phyloP scores from a whole-genome alignment of 2,888 invertebrate species.

The Hypsopygia costalis region DNA sequence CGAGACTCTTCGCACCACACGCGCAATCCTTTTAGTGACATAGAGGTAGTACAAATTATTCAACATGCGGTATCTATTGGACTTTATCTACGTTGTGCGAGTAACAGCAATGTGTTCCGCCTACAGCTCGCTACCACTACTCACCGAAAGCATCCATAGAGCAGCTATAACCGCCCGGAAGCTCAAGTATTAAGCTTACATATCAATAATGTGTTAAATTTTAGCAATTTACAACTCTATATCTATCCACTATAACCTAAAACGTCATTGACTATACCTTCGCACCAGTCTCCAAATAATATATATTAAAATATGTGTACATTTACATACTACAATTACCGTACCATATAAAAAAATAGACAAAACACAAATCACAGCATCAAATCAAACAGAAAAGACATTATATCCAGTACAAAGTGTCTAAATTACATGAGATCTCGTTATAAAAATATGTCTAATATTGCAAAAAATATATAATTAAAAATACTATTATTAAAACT shows the following conservation, averaged over 20 bases:
- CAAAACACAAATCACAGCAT: slow-evolving; percentile 53
- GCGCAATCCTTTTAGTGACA: too few species aligned
- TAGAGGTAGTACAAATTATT: too few species aligned
- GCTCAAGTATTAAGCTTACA: slow-evolving; percentile 22
- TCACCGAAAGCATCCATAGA: slow-evolving; percentile 5
- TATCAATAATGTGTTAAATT: slow-evolving; percentile 4
- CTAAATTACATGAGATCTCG: slow-evolving; percentile 57
- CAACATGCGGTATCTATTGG: too few species aligned
- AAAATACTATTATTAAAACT: slow-evolving; percentile 59
- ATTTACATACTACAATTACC: slow-evolving; percentile 27
- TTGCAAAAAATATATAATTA: slow-evolving; percentile 57
- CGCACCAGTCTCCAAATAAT: slow-evolving; percentile 55
- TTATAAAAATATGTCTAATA: slow-evolving; percentile 67
- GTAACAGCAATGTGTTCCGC: too few species aligned
- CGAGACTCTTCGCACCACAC: too few species aligned
- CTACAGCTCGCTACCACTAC: background rate
- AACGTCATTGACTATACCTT: slow-evolving; percentile 32
- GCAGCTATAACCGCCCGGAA: slow-evolving; percentile 15
- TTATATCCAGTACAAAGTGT: slow-evolving; percentile 30
- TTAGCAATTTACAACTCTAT: slow-evolving; percentile 6
- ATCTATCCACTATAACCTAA: slow-evolving; percentile 10
- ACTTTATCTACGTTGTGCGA: too few species aligned
- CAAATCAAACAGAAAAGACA: slow-evolving; percentile 13
- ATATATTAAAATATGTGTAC: slow-evolving; percentile 39
- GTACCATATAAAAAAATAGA: slow-evolving; percentile 30